Base-by-base conservation (phyloP, 35 echinoderm and acorn worm genomes). In the Apostichopus japonicus region DNA sequence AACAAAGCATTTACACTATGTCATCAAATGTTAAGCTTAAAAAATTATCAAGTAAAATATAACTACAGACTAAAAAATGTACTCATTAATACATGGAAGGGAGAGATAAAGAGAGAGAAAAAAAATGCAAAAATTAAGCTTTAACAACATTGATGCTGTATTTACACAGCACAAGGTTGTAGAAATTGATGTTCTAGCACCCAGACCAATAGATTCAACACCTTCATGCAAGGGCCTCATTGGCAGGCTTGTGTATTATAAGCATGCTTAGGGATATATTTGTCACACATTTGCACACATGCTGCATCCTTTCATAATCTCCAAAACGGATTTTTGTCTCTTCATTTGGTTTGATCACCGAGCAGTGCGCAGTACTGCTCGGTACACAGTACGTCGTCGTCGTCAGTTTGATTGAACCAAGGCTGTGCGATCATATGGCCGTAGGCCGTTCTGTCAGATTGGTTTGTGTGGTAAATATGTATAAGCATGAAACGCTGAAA, bases 381-480 rank as follows among this genome's bases (percentile, higher is more conserved):
- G 7, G 53, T 13, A 84, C 23, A 58, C 79, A 6, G 6, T 57
- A 75, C 17, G 15, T 21, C 21, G 33, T 44, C 33, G 33, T 44
- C 33, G n/a, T 84, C 4, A 23, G 81, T 84, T 55, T 84, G 81
- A 84, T 84, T 84, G 33, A 84, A 84, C 54, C 81, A 84, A 84
- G 81, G 55, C 81, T 84, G 78, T 54, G 81, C 57, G 81, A 84
- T 55, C 55, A 57, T 44, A 44, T 58, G 56, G 81, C 81, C 55
- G 54, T 84, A 84, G 81, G 81, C 81, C 57, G 54, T 27, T 10
- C 78, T 80, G 78, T 80, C 81, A 84, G 81, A n/a, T 84, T 84
- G 53, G 53, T 57, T 84, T 57, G 81, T 57, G 81, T 84, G 56
- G 81, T 84, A 23, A 23, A 58, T 58, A 57, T 57, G 57, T 84